Evolutionary conservation across 2,797 vertebrate genomes (phyloP), one percentile per base, ranked within the genome.

Genomic region (Myripristis jacobus): DNA sequence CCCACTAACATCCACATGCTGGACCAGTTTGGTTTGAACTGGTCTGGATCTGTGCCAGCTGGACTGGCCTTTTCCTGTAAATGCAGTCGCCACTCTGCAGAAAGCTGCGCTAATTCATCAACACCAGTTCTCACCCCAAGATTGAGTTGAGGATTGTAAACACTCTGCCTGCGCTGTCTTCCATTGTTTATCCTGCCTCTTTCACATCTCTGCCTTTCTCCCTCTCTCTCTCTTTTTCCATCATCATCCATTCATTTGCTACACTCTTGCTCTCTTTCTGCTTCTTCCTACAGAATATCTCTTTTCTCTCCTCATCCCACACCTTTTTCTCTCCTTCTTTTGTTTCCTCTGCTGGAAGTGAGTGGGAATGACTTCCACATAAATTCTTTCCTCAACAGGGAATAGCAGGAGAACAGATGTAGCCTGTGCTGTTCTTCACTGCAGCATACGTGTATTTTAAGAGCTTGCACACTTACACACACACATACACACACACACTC

Each of bases 331-430:
- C 24, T 50, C 31, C 51, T 64, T 22, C 38, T 50, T 38, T 34
- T 22, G 29, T 82, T 67, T 66, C 59, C 64, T 75, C 51, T 57
- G 29, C 60, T 80, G 74, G 58, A 61, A 48, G 60, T 70, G 44
- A 69, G 63, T 52, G 68, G 47, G 51, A 54, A 71, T 77, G 79
- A 64, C 64, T 41, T 81, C 51, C 63, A 75, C 51, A 12, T 63
- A 58, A 65, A 63, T 68, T 83, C 18, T 84, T 91, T 87, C 83
- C 72, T 85, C 73, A 80, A 86, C 69, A 79, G 83, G 57, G 47
- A 71, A 80, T 41, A 70, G 67, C 9, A 41, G 47, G 59, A 3
- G 24, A 80, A 82, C 87, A 87, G 81, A 88, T 83, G 62, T 77
- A 46, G 61, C 29, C 70, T 66, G 69, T 75, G 62, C 65, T 70